Evolutionary conservation across 1,140 invertebrate genomes (phyloP).

Genomic region (Ylistrum balloti): DNA sequence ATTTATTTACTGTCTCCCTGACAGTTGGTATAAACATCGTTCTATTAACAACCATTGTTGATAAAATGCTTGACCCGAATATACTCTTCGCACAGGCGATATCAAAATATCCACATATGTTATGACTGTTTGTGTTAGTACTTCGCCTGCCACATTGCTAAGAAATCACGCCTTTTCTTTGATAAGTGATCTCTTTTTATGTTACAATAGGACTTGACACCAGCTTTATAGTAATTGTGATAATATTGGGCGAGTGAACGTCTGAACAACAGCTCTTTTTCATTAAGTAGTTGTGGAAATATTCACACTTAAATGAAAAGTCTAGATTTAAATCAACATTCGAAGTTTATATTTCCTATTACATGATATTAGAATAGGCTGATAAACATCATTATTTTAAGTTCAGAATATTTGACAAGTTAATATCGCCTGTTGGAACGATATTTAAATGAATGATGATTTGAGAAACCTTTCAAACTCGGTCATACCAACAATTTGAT

Average conservation of each 20-base stretch:
- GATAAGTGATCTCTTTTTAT: not conserved
- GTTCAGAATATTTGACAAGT: no score
- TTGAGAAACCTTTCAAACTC: no score
- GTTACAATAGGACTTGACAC: conserved; percentile 17
- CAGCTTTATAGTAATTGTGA: not conserved
- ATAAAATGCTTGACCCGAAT: not conserved
- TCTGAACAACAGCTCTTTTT: not conserved
- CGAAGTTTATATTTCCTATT: no score
- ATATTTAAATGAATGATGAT: no score
- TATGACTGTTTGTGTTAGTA: not conserved
- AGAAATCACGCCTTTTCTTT: not conserved
- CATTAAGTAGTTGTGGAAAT: not conserved
- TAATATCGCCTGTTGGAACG: no score
- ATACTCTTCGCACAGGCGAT: not conserved
- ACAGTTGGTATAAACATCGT: not conserved
- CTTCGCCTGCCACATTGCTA: not conserved
- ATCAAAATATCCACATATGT: not conserved
- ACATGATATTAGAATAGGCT: no score
- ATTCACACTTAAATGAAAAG: no score
- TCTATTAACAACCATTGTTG: not conserved
- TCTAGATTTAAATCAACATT: no score
- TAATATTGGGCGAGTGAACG: not conserved
- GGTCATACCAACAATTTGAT: no score
- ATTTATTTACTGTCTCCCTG: not conserved
- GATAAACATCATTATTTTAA: no score